Evolutionary conservation across 1,140 invertebrate genomes (phyloP), one percentile per base, ranked within the genome.

Genomic region (Trichonephila clavata): DNA sequence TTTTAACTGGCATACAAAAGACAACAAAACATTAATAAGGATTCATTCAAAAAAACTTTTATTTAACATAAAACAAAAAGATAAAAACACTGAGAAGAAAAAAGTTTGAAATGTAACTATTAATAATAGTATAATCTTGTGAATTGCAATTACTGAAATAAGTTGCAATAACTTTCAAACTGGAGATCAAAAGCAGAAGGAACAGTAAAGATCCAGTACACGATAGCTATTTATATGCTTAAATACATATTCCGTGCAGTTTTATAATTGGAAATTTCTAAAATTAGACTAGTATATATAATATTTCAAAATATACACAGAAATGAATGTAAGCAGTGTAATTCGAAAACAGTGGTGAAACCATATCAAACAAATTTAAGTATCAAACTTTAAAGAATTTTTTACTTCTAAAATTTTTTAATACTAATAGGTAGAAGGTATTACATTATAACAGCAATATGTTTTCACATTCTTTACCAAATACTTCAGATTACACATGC

Each of bases 251-350:
- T 77, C 32, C 32, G 71, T 77, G 71, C 71, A 77, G 71, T 39
- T 77, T 77, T 77, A 77, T 77, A 77, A 77, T 77, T 77, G 14
- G 32, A 77, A 77, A 77, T 77, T 77, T 77, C 71, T 77, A 77
- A 77, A 77, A 77, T 77, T 77, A 77, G 71, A 77, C 71, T 77
- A 77, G 71, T 27, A 77, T 39, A 77, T 39, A 68, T 24, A 39
- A 24, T 77, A 27, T 18, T 77, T 77, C 7, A 77, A 77, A 77
- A 77, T 77, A 77, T 20, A 77, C 24, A 77, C 24, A 77, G 27
- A 77, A 77, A 77, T 18, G 18, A 77, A 77, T 39, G 27, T 7
- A 77, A 14, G 61, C 21, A 63, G 16, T 63, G 16, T 63, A 63
- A 63, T 10, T 2, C 32, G 68, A 77, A 77, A 77, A 77, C 71